These are phyloP conservation scores for Urocynchramus pylzowi DNA, from an alignment of 2,113 vertebrate species.

Conservation along the genomic window DNA sequence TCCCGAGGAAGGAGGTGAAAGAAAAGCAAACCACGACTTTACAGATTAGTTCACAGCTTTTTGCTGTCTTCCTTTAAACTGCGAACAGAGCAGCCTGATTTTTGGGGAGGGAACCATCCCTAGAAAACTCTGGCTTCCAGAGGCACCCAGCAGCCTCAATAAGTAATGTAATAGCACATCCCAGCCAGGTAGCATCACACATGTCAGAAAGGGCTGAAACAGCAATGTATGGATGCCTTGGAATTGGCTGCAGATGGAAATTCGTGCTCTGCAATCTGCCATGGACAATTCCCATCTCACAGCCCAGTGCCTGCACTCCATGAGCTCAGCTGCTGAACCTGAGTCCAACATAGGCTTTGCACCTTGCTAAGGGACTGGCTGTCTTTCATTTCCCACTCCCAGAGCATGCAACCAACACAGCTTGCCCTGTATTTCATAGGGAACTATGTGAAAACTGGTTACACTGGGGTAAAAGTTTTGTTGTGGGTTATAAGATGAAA, in stretches of 20 bases:
- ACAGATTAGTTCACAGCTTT: not conserved
- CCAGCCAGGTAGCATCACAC: not conserved
- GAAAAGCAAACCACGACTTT: not conserved
- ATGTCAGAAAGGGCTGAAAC: not conserved
- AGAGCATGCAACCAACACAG: not conserved
- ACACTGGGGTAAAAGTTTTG: not conserved
- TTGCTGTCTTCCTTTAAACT: not conserved
- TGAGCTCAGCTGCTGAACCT: not conserved
- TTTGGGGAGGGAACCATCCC: not conserved
- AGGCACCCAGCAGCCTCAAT: not conserved
- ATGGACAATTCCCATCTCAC: not conserved
- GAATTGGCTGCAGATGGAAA: not conserved
- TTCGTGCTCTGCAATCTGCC: fast-evolving
- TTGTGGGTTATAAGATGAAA: not conserved
- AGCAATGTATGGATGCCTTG: not conserved
- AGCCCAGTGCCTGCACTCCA: not conserved
- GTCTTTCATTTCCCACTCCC: not conserved
- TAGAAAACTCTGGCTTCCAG: not conserved
- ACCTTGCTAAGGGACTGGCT: not conserved
- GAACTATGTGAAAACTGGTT: not conserved
- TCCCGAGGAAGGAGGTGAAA: not conserved
- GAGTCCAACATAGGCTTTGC: not conserved
- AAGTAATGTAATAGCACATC: not conserved
- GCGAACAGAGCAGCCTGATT: not conserved
- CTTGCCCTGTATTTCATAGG: not conserved